Evolutionary conservation across 2,113 vertebrate genomes (phyloP), one percentile per base, ranked within the genome.

Genomic region (Gymnarchus niloticus): DNA sequence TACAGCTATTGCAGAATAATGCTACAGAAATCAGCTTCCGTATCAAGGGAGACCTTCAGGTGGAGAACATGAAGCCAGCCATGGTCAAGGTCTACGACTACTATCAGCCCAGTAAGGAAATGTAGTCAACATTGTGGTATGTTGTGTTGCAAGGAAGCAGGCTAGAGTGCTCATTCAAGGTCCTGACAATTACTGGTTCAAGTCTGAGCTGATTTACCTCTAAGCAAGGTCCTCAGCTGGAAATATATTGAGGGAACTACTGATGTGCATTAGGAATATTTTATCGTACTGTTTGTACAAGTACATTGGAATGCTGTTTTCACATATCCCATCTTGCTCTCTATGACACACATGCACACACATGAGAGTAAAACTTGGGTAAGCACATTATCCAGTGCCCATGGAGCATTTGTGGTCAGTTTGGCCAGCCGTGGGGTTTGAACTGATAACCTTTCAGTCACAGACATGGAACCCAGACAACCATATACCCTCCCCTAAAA

Each of bases 31-130:
- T 23, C 78, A 59, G 10, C 48, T 52, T 57, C 54, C 41, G 44
- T n/a, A 25, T 83, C 19, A 41, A 37, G 33, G 33, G 33, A n/a
- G 52, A 83, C 37, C 49, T 93, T 41, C 86, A 83, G 2, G 94
- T 97, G 37, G 57, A 89, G 28, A 94, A 92, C 88, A 93, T 96
- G 87, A 95, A 95, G 86, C 94, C 96, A 52, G 96, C 96, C 2
- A 90, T 91, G 57, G 90, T 96, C 84, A 91, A 92, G 89, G 90
- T 94, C 88, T 96, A 96, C 0, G 96, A 97, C 91, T 97, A 96
- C 90, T 97, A 98, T 28, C 94, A 96, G 89, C 93, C 94, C 90
- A 95, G 96, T 97, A 92, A 95, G 89, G 25, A 59, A 3, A 84
- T 1, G 83, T 12, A 56, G 25, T 14, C 10, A n/a, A n/a, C 33